Conservation (phyloP, 2,113 vertebrate genomes). For the Centrocercus urophasianus region DNA sequence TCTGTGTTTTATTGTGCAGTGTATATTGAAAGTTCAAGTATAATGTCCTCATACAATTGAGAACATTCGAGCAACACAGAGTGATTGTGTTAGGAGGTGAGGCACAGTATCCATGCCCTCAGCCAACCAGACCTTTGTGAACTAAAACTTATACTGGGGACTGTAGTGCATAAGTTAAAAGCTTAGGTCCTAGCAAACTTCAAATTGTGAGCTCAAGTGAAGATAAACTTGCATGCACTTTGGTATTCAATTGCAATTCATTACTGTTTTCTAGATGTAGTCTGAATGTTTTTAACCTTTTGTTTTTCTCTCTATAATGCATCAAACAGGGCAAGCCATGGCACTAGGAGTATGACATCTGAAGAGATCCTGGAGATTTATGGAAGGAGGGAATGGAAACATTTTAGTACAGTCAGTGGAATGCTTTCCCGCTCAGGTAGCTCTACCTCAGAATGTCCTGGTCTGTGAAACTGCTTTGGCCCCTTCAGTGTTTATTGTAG, state of each 20-base stretch:
- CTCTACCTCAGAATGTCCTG: not conserved
- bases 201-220: not conserved
- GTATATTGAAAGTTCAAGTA: slow-evolving; percentile 49
- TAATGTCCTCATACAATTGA: slow-evolving; percentile 65
- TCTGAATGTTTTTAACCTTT: not conserved
- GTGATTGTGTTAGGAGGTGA: slow-evolving; percentile 61
- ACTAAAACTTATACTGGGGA: not conserved
- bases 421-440: slow-evolving; percentile 91
- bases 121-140: slow-evolving; percentile 17
- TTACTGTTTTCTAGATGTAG: not conserved
- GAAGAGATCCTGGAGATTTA: slow-evolving; percentile 86
- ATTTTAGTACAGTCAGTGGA: slow-evolving; percentile 86
- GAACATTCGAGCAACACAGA: slow-evolving; percentile 57
- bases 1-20: slow-evolving; percentile 55
- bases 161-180: slow-evolving; percentile 26
- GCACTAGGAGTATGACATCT: slow-evolving; percentile 83
- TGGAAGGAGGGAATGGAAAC: slow-evolving; percentile 88
- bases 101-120: not conserved
- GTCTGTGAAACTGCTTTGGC: not conserved
- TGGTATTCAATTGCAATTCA: not conserved
- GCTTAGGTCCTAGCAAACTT: slow-evolving; percentile 13
- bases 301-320: not conserved
- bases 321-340: slow-evolving; percentile 86
- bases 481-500: not conserved
- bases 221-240: not conserved